Conservation (phyloP, 2,797 vertebrate genomes). For the Eulemur rubriventer region DNA sequence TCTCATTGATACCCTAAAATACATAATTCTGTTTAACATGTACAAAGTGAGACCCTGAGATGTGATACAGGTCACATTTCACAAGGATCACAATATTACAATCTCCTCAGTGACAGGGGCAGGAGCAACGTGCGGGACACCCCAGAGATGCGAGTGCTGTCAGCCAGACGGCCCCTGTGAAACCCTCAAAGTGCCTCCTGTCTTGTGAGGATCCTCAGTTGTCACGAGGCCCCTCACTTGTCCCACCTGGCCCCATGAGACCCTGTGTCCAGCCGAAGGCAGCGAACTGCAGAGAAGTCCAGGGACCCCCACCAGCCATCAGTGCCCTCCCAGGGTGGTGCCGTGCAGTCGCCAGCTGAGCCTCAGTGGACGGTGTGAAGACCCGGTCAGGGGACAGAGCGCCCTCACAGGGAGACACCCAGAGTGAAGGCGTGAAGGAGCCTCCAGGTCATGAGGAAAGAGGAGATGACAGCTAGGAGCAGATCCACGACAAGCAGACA, state of each 20-base stretch:
- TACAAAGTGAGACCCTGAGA: background rate
- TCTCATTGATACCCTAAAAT: background rate
- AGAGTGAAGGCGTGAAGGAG: accelerated
- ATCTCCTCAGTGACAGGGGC: no score
- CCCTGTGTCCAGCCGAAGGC: no score
- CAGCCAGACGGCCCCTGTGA: accelerated
- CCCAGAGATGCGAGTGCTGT: accelerated
- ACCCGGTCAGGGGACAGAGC: no score
- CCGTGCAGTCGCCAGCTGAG: accelerated
- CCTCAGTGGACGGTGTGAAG: accelerated
- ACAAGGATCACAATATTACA: no score
- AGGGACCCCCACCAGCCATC: accelerated
- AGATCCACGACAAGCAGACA: background rate
- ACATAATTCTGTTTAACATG: background rate
- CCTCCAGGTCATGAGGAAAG: accelerated
- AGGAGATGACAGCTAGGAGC: accelerated
- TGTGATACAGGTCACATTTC: background rate
- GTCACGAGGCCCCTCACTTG: no score
- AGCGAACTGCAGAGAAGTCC: no score
- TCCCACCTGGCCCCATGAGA: background rate
- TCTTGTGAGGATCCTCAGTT: accelerated
- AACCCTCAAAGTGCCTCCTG: background rate
- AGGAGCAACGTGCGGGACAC: accelerated
- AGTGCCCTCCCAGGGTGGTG: accelerated
- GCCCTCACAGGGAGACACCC: no score